Conservation (phyloP, 2,797 vertebrate species). For the Pangasius krempfi region DNA sequence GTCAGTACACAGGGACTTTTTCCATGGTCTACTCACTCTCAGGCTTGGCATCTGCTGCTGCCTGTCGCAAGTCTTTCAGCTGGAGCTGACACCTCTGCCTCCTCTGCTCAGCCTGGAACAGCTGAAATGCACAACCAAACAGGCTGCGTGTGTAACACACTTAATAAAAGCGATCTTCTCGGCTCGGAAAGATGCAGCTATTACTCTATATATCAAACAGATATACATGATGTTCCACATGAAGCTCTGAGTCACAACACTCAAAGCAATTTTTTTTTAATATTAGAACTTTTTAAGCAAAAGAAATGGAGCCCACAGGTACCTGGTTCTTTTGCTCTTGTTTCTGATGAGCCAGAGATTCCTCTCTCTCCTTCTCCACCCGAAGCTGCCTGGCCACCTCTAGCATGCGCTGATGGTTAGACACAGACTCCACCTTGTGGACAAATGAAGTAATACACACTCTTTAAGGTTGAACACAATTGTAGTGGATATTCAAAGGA, state of each 20-base stretch:
- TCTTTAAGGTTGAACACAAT: not conserved
- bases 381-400: slow-evolving; percentile 92
- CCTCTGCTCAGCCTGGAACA: slow-evolving; percentile 91
- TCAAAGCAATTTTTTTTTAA: not conserved
- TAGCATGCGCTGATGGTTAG: slow-evolving; percentile 94
- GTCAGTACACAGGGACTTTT: slow-evolving; percentile 33
- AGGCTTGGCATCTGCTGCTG: slow-evolving; percentile 89
- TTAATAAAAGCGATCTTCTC: not conserved
- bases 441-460: slow-evolving; percentile 46
- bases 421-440: slow-evolving; percentile 96
- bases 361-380: slow-evolving; percentile 93
- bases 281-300: not conserved
- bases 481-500: no score
- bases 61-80: slow-evolving; percentile 89
- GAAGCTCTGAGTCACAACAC: not conserved
- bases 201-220: not conserved
- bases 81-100: slow-evolving; percentile 89
- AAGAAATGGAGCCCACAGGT: slow-evolving; percentile 38
- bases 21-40: slow-evolving; percentile 85
- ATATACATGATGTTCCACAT: not conserved
- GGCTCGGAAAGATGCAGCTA: not conserved
- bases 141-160: not conserved
- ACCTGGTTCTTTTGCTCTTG: slow-evolving; percentile 98
- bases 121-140: slow-evolving; percentile 70
- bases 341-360: slow-evolving; percentile 89